Evolutionary conservation across 1,140 invertebrate genomes (phyloP), one percentile per base, ranked within the genome.

Genomic region (Chlorops oryzae): DNA sequence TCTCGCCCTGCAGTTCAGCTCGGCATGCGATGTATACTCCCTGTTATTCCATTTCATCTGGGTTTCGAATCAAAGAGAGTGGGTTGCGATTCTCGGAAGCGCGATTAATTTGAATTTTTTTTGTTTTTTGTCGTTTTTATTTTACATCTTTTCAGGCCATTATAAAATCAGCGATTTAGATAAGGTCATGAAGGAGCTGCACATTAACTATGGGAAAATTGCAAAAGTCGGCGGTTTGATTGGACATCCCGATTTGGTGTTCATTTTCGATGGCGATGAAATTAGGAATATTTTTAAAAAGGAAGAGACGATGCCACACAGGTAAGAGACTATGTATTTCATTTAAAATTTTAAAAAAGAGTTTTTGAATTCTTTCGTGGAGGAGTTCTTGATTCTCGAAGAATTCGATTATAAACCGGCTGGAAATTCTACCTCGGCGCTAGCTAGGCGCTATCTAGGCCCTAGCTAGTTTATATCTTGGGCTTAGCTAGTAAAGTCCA

Each of bases 241-340:
- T 42, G 86, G 86, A 3, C 81, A 87, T 64, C 86, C 86, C 2
- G 86, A 89, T 72, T 76, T 90, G 62, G 77, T 90, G 20, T 89
- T 89, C 59, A 77, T 89, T 9, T 87, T 86, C 70, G 81, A 85
- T 62, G 84, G 85, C 0, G 80, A 87, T 48, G 85, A 87, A 59
- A 87, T 87, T 10, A 80, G 86, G 45, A 80, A 79, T 50, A 81
- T 90, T 42, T 87, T 88, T 59, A 76, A 85, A 50, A 77, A 79
- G 22, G 87, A 90, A 69, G 87, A 89, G 57, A 64, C 74, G 2
- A 80, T 89, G 78, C 88, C 88, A 0, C 79, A 86, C 52, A 65
- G 69, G 69, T 72, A 52, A 67, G 56, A n/a, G n/a, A n/a, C n/a
- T n/a, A n/a, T n/a, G n/a, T n/a, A n/a, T n/a, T n/a, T n/a, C n/a